Percentiles rank a stretch among this genome's conserved stretches.
Conservation (phyloP, 2,113 vertebrate species). For the Hucho hucho region DNA sequence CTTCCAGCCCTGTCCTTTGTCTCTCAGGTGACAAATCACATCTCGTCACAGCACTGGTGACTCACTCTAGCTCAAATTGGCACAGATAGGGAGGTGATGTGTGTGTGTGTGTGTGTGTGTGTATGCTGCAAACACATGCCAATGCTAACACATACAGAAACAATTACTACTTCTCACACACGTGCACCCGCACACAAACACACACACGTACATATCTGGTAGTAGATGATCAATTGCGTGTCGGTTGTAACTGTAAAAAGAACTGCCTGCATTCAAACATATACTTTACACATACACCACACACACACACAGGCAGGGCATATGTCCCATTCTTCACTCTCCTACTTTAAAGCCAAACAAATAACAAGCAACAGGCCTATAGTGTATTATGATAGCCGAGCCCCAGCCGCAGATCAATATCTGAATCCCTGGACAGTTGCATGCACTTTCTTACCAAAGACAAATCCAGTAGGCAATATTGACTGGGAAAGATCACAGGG, state of each 20-base stretch:
- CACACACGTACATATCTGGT: background rate
- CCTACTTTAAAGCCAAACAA: background rate
- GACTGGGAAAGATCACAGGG: background rate
- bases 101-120: conserved; percentile 31
- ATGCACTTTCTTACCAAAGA: background rate
- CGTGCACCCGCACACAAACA: background rate
- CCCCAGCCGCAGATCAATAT: background rate
- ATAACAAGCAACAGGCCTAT: background rate
- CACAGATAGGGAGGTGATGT: background rate
- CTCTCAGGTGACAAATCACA: too few species aligned
- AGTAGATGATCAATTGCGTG: too few species aligned
- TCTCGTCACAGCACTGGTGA: too few species aligned
- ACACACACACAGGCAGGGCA: background rate
- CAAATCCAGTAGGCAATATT: background rate
- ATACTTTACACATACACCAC: background rate
- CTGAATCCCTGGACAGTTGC: conserved; percentile 2
- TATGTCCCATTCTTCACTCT: background rate
- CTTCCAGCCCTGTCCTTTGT: too few species aligned
- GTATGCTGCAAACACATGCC: background rate
- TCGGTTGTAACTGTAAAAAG: too few species aligned
- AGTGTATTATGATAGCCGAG: background rate
- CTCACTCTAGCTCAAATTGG: too few species aligned
- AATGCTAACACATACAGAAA: background rate
- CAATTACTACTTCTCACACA: background rate
- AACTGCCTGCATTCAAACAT: too few species aligned